Evolutionary conservation across 2,797 vertebrate genomes (phyloP).

Genomic region (Arctocebus calabarensis): DNA sequence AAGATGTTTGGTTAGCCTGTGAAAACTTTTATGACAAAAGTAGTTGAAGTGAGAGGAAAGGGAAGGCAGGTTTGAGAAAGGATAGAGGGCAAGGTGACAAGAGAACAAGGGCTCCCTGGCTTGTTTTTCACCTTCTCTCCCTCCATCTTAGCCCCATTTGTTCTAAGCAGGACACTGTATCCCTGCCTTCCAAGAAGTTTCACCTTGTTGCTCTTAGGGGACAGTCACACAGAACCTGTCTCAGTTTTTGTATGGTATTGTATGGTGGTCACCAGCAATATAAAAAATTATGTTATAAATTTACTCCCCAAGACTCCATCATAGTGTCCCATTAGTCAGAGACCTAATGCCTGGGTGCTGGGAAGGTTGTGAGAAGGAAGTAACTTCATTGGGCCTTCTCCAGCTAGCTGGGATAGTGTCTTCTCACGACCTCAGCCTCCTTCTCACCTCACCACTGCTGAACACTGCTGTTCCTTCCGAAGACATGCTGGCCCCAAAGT

Average conservation of each 20-base stretch:
- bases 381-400: background rate
- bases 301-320: background rate
- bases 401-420: background rate
- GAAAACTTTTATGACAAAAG: background rate
- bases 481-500: background rate
- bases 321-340: too few species aligned
- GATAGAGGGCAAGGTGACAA: accelerated
- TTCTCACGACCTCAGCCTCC: background rate
- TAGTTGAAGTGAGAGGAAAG: background rate
- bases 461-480: background rate
- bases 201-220: background rate
- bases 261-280: background rate
- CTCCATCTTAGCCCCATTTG: accelerated
- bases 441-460: background rate
- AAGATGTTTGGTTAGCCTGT: background rate
- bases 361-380: background rate
- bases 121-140: accelerated
- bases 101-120: background rate
- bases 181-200: background rate
- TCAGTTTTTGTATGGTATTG: background rate
- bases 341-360: too few species aligned
- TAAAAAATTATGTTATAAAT: background rate
- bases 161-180: too few species aligned
- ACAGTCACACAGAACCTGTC: too few species aligned
- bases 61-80: background rate